phyloP scores from a whole-genome alignment of 2,888 invertebrate genomes.

The Dexiosoma caninum region DNA sequence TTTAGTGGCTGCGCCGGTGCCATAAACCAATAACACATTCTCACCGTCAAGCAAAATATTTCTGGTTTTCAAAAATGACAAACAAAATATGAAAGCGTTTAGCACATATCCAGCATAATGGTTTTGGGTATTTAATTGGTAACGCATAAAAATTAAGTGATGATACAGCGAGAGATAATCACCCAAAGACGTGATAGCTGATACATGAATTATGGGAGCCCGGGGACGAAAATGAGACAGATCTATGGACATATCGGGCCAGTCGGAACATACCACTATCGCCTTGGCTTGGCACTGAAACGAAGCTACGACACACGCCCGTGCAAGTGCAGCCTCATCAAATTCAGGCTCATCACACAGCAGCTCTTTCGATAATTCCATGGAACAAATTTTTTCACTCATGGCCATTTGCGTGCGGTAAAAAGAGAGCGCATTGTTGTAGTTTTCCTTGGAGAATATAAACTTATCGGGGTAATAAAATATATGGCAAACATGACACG shows the following conservation, averaged over 20 bases:
- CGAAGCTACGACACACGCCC: slow-evolving; percentile 69
- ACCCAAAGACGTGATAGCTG: slow-evolving; percentile 68
- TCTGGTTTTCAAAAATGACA: slow-evolving; percentile 67
- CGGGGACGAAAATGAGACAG: slow-evolving; percentile 73
- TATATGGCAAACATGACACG: slow-evolving; percentile 66
- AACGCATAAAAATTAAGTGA: slow-evolving; percentile 70
- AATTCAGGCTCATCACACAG: slow-evolving; percentile 69
- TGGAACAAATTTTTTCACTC: slow-evolving; percentile 4
- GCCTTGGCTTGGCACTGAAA: slow-evolving; percentile 69
- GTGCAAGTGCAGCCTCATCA: slow-evolving; percentile 71
- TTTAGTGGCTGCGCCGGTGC: slow-evolving; percentile 56
- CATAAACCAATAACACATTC: slow-evolving; percentile 70
- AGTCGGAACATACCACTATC: slow-evolving; percentile 71
- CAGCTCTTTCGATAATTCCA: slow-evolving; percentile 64
- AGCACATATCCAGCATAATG: slow-evolving; percentile 57
- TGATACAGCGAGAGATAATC: slow-evolving; percentile 70
- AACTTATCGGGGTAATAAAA: slow-evolving; percentile 74
- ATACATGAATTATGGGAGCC: slow-evolving; percentile 71
- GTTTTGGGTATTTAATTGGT: slow-evolving; percentile 9
- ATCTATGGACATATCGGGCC: slow-evolving; percentile 72
- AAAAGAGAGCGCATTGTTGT: slow-evolving; percentile 62
- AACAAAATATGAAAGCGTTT: slow-evolving; percentile 68
- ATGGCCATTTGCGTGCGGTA: slow-evolving; percentile 68
- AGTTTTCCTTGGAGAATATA: slow-evolving; percentile 63
- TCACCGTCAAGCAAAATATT: slow-evolving; percentile 64